Base-by-base conservation (phyloP, 1,140 invertebrate genomes). In the Streblospio benedicti region DNA sequence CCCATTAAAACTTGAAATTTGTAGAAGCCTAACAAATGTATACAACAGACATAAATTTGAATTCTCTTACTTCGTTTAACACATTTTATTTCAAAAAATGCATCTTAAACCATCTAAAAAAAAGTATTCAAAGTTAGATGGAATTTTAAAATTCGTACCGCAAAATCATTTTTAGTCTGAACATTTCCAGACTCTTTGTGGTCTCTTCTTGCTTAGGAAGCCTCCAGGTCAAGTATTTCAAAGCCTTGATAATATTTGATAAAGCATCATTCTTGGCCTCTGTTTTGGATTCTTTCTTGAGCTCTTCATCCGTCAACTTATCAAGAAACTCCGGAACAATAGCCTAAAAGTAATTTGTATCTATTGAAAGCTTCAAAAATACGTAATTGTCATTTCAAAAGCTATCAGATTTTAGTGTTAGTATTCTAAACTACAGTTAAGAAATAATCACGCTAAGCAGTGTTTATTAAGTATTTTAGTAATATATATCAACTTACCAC, bases 1-100 rank as follows among this genome's bases (percentile, higher is more conserved):
- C 9, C 94, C 93, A 81, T 97, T 97, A 72, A 97, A 98, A 38
- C 93, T 97, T 16, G 93, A 97, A 73, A 97, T 94, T 83, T 96
- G 91, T 54, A 97, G 79, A 67, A 94, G 85, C 72, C 92, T 86
- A 53, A n/a, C 35, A 9, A 32, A 16, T 47, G n/a, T 32, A 27
- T 14, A 28, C 47, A 47, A 51, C n/a, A n/a, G n/a, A n/a, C n/a
- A n/a, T n/a, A n/a, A n/a, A n/a, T n/a, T n/a, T n/a, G n/a, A n/a
- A n/a, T n/a, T n/a, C n/a, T n/a, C n/a, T n/a, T n/a, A n/a, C n/a
- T n/a, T n/a, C n/a, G n/a, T n/a, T n/a, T n/a, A n/a, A n/a, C n/a
- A n/a, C n/a, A n/a, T n/a, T n/a, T n/a, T n/a, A n/a, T n/a, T n/a
- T n/a, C n/a, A n/a, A n/a, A n/a, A n/a, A n/a, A n/a, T n/a, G n/a